Evolutionary conservation across 1,140 invertebrate genomes (phyloP), one percentile per base, ranked within the genome.

Genomic region (Sycobia sp.): DNA sequence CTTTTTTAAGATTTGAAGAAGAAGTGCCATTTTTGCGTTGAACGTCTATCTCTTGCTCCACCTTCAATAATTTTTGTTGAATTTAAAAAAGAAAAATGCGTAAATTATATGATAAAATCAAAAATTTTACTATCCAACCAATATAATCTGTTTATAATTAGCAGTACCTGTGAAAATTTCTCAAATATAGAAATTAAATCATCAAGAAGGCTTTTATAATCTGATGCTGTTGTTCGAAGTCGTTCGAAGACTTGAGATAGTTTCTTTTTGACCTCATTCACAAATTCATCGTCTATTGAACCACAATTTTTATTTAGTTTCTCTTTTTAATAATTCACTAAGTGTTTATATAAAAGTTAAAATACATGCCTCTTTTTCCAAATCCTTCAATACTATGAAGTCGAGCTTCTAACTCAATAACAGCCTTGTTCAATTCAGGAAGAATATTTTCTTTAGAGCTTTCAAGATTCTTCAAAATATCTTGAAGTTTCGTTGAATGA

Each of bases 151-250:
- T 20, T 50, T 34, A 34, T 20, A 27, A 29, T 29, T 29, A 27
- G 11, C 14, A 14, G 13, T 73, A 92, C 88, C 81, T 92, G 84
- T 32, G 86, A 77, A 55, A 91, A 75, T 69, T 86, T 87, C 65
- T 86, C 86, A 76, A 90, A 91, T 75, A 90, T 88, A 10, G 84
- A 83, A 43, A 89, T 85, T 38, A 92, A 80, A 78, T 89, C 89
- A 71, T 91, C 88, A 27, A 92, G 69, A 16, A 94, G 76, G 20
- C 85, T 86, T 72, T 90, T 87, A 74, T 93, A 94, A 64, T 94
- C 88, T 10, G 86, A 85, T 32, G 89, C 83, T 43, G 90, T 86
- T 29, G 85, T 83, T 66, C 87, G 84, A 27, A 93, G 76, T 65
- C 88, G 84, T 69, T 88, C 86, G 69, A 87, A 86, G 63, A 89